Conservation (phyloP, 2,888 invertebrate species). For the Erynnis tages region DNA sequence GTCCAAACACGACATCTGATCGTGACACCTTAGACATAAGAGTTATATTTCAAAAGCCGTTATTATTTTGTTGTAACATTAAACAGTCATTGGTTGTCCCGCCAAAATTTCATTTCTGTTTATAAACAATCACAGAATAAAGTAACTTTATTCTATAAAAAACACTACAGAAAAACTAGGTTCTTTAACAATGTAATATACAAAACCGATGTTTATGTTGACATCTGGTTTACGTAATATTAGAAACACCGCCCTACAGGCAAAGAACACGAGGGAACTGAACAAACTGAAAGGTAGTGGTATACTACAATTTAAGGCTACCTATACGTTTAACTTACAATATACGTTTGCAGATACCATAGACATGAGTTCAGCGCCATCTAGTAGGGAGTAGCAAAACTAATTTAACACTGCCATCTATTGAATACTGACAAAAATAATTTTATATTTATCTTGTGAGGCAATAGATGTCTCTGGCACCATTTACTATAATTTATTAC, state of each 20-base stretch:
- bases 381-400: conserved; percentile 49
- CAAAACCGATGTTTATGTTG: conserved; percentile 52
- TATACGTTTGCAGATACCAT: too few relatives aligned
- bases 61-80: conserved; percentile 33
- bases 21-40: conserved; percentile 49
- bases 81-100: conserved; percentile 10
- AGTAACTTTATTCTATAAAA: not conserved
- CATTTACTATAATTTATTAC: too few relatives aligned
- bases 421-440: not conserved
- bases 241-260: conserved; percentile 69
- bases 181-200: not conserved
- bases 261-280: conserved; percentile 69
- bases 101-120: conserved; percentile 8
- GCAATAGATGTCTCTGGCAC: not conserved
- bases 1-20: conserved; percentile 59
- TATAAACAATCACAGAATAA: not conserved
- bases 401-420: conserved; percentile 26
- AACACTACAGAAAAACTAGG: not conserved
- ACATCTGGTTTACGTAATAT: conserved; percentile 69
- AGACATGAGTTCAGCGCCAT: conserved; percentile 37
- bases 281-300: conserved; percentile 60
- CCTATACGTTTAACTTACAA: not conserved
- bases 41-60: conserved; percentile 53
- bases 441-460: not conserved
- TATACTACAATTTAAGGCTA: too few relatives aligned